Evolutionary conservation across 2,888 invertebrate species (phyloP).

Genomic region (Melanostoma mellinum): DNA sequence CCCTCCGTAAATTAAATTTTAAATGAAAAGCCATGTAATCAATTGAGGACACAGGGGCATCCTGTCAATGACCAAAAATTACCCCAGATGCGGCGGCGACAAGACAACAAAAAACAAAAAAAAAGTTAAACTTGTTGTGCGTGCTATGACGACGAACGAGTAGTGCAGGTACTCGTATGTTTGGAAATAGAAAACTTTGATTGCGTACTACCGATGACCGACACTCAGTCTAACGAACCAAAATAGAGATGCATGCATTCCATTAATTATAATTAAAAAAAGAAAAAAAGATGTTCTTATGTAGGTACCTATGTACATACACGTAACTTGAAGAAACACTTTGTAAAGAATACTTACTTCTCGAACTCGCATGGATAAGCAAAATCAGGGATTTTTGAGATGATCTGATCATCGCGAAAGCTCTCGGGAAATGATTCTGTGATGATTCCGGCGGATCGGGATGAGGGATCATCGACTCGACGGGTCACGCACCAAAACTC

Average conservation of each 20-base stretch:
- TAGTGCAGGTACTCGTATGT: slow-evolving; percentile 3
- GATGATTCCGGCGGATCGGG: slow-evolving; percentile 83
- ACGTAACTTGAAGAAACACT: not conserved
- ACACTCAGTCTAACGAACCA: slow-evolving; percentile 40
- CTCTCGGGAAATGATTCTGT: slow-evolving; percentile 92
- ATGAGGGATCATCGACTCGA: slow-evolving; percentile 73
- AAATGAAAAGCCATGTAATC: slow-evolving; percentile 42
- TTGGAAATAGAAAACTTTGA: slow-evolving; percentile 55
- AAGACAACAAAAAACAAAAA: slow-evolving; percentile 2
- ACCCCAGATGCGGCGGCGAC: slow-evolving; percentile 40
- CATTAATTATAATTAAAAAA: slow-evolving; percentile 29
- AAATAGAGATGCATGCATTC: slow-evolving; percentile 61
- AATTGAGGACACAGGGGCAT: slow-evolving; percentile 53
- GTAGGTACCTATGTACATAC: not conserved
- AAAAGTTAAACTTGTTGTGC: slow-evolving; percentile 44
- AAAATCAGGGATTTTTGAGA: slow-evolving; percentile 94
- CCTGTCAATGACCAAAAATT: slow-evolving; percentile 63
- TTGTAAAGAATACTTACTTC: slow-evolving; percentile 84
- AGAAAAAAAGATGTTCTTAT: not conserved
- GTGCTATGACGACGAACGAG: not conserved
- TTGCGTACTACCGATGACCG: slow-evolving; percentile 51
- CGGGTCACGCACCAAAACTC: slow-evolving; percentile 82
- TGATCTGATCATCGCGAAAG: slow-evolving; percentile 91
- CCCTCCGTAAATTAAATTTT: slow-evolving; percentile 23
- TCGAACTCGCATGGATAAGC: slow-evolving; percentile 93